A percentile compares a stretch with the other conserved stretches of the same genome.
Evolutionary conservation across 2,888 invertebrate species (phyloP).

Genomic region (Pegoplata infirma): DNA sequence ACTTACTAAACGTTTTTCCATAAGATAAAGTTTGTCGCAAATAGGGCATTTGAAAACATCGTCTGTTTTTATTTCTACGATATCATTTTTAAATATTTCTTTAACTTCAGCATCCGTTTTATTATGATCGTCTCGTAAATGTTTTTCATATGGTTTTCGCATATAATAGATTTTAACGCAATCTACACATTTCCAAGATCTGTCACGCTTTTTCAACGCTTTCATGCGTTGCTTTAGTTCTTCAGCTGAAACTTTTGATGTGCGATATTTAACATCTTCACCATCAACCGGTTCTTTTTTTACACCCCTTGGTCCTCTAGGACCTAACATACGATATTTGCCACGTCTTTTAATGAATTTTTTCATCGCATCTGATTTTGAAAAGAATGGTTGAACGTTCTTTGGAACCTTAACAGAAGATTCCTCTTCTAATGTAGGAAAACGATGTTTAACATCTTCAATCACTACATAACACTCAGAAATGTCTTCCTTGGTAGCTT

Average conservation of each 20-base stretch:
- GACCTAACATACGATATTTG: slow-evolving; percentile 40
- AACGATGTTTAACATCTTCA: slow-evolving; percentile 61
- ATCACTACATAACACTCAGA: slow-evolving; percentile 62
- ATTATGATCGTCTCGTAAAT: slow-evolving; percentile 73
- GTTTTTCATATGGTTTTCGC: slow-evolving; percentile 74
- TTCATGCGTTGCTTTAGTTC: slow-evolving; percentile 73
- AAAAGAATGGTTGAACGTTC: slow-evolving; percentile 50
- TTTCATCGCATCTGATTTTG: slow-evolving; percentile 40
- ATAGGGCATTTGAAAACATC: slow-evolving; percentile 74
- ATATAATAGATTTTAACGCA: slow-evolving; percentile 76
- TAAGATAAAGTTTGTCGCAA: slow-evolving; percentile 74
- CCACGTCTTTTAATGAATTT: slow-evolving; percentile 47
- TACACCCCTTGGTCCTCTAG: background rate
- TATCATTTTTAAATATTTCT: slow-evolving; percentile 69
- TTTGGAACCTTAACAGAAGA: slow-evolving; percentile 54
- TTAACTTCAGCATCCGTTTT: slow-evolving; percentile 69
- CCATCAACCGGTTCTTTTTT: slow-evolving; percentile 3
- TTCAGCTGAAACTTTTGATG: slow-evolving; percentile 70
- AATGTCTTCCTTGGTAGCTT: slow-evolving; percentile 36
- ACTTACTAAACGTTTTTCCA: slow-evolving; percentile 71
- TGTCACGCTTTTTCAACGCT: slow-evolving; percentile 72
- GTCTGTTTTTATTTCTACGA: slow-evolving; percentile 67
- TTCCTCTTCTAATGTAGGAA: slow-evolving; percentile 58
- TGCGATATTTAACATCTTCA: slow-evolving; percentile 63
- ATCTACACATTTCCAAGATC: slow-evolving; percentile 72